A percentile compares a stretch with the other conserved stretches of the same genome.
phyloP scores from a whole-genome alignment of 2,113 vertebrate genomes.

The Grammomys surdaster region DNA sequence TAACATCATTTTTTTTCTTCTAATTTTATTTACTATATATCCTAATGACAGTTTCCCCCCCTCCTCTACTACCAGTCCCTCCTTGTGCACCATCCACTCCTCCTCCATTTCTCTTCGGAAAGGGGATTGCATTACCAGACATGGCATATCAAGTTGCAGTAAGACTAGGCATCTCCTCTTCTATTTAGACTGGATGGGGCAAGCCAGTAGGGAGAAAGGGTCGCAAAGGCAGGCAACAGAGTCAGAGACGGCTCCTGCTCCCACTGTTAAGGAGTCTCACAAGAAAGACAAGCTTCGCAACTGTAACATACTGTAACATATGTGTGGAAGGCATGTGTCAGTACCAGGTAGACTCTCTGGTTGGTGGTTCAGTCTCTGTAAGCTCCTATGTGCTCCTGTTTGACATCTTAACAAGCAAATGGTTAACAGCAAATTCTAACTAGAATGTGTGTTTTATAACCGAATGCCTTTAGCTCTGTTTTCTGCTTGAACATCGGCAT shows the following conservation, averaged over 20 bases:
- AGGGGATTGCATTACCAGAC: neutral
- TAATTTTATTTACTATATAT: neutral
- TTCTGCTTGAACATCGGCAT: constrained; percentile 24
- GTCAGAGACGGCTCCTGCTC: too few species aligned
- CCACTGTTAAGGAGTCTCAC: neutral
- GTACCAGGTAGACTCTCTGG: neutral
- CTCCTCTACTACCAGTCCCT: neutral
- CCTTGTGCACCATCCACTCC: neutral
- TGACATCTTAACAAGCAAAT: constrained; percentile 33
- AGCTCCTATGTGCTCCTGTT: neutral
- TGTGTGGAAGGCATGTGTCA: neutral
- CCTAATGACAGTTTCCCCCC: neutral
- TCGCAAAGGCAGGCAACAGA: too few species aligned
- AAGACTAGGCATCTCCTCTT: neutral
- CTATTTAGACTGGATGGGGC: neutral
- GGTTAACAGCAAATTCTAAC: constrained; percentile 21
- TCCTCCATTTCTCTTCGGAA: neutral
- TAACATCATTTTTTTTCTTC: neutral
- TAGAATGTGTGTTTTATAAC: constrained; percentile 1
- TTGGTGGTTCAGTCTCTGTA: neutral
- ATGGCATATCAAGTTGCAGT: neutral
- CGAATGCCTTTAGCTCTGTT: neutral
- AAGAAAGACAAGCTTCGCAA: neutral
- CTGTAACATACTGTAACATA: neutral
- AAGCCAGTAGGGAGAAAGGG: neutral